Percentiles rank a stretch among this genome's conserved stretches.
Evolutionary conservation across 1,140 invertebrate genomes (phyloP).

Genomic region (Aradophagus sp.): DNA sequence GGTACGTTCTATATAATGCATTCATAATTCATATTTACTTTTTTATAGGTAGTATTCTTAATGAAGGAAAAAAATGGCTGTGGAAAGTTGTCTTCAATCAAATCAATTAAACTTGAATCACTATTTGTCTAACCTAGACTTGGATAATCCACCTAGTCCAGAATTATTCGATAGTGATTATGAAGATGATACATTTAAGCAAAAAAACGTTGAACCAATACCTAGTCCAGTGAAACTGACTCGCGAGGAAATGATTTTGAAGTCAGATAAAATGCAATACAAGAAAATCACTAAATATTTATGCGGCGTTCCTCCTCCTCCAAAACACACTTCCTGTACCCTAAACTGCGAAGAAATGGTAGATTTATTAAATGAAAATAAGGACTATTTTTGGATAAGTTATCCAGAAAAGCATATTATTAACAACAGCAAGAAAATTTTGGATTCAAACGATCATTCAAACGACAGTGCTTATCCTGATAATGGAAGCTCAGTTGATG

Average conservation of each 20-base stretch:
- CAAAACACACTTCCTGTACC: constrained; percentile 78
- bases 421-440: constrained; percentile 57
- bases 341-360: constrained; percentile 79
- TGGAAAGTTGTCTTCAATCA: constrained; percentile 7
- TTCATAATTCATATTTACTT: background rate
- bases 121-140: background rate
- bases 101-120: background rate
- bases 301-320: constrained; percentile 79
- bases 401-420: constrained; percentile 9
- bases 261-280: constrained; percentile 61
- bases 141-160: constrained; percentile 59
- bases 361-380: constrained; percentile 68
- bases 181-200: constrained; percentile 52
- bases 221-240: constrained; percentile 57
- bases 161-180: constrained; percentile 70
- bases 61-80: constrained; percentile 16
- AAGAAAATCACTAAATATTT: constrained; percentile 65
- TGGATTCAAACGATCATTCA: constrained; percentile 64
- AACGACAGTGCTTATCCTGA: constrained; percentile 53
- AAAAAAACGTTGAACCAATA: constrained; percentile 1
- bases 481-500: constrained; percentile 13
- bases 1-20: too few species aligned
- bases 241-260: constrained; percentile 60
- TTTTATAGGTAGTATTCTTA: constrained; percentile 8
- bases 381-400: constrained; percentile 66